phyloP scores from a whole-genome alignment of 1,140 invertebrate species.

The Dendrolimus punctatus region DNA sequence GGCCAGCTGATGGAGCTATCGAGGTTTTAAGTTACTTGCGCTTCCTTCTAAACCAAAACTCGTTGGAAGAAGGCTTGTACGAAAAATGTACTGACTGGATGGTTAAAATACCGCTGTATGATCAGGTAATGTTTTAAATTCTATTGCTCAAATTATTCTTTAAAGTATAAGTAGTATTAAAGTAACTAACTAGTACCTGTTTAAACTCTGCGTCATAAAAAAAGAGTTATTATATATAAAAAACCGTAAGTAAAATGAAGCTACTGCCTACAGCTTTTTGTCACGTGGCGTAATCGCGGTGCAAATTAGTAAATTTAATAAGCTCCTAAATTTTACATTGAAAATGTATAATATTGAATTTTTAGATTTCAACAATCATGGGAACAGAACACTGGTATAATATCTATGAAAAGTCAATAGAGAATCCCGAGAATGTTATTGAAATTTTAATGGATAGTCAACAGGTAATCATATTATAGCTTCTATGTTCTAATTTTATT shows the following conservation, averaged over 20 bases:
- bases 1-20: conserved; percentile 59
- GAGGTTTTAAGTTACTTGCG: conserved; percentile 58
- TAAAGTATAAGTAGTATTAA: no score
- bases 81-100: conserved; percentile 62
- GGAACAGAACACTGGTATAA: conserved; percentile 46
- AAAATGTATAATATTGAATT: not conserved
- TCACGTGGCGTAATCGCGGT: no score
- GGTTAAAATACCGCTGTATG: conserved; percentile 60
- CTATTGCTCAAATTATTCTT: not conserved
- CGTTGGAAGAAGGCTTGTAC: conserved; percentile 44
- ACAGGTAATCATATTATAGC: conserved; percentile 32
- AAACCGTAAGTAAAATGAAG: no score
- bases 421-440: conserved; percentile 54
- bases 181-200: no score
- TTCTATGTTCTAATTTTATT: conserved; percentile 4
- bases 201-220: no score
- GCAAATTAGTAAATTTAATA: no score
- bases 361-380: conserved; percentile 54
- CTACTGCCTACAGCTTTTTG: no score
- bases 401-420: conserved; percentile 47
- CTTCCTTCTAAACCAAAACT: conserved; percentile 41
- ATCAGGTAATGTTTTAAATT: conserved; percentile 44
- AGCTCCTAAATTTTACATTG: no score
- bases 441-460: conserved; percentile 58
- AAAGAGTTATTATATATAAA: no score